phyloP scores from a whole-genome alignment of 53 echinoderm and acorn worm genomes.

The Holothuria scabra region DNA sequence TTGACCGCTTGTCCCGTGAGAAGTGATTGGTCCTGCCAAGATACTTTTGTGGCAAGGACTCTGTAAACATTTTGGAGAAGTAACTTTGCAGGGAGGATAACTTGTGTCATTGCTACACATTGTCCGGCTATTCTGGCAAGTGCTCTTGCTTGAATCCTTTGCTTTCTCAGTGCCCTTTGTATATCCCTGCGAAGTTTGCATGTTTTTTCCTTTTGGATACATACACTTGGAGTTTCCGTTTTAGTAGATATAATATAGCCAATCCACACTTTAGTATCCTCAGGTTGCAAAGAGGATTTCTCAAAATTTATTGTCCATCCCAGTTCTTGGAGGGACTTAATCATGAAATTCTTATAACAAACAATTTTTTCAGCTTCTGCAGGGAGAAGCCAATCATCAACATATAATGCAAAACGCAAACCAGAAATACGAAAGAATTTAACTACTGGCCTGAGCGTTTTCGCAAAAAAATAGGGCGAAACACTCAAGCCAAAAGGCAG shows the following conservation, averaged over 20 bases:
- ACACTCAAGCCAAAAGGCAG: background rate
- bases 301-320: conserved; percentile 27
- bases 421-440: too few species aligned
- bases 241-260: conserved; percentile 26
- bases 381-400: too few species aligned
- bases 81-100: conserved; percentile 42
- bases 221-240: background rate
- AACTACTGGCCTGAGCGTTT: background rate
- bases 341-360: background rate
- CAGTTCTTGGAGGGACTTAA: background rate
- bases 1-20: conserved; percentile 15
- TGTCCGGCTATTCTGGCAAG: conserved; percentile 52
- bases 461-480: background rate
- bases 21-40: conserved; percentile 26
- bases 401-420: too few species aligned
- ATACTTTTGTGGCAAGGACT: conserved; percentile 25
- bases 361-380: background rate
- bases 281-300: conserved; percentile 25
- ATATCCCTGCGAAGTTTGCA: conserved; percentile 42
- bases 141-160: background rate
- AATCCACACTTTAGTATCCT: conserved; percentile 24
- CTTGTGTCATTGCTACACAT: conserved; percentile 33
- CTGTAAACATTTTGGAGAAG: conserved; percentile 32
- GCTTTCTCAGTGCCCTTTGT: background rate
- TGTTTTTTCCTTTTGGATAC: background rate